Evolutionary conservation across 2,888 invertebrate species (phyloP).

Genomic region (Romanomermis culicivorax): DNA sequence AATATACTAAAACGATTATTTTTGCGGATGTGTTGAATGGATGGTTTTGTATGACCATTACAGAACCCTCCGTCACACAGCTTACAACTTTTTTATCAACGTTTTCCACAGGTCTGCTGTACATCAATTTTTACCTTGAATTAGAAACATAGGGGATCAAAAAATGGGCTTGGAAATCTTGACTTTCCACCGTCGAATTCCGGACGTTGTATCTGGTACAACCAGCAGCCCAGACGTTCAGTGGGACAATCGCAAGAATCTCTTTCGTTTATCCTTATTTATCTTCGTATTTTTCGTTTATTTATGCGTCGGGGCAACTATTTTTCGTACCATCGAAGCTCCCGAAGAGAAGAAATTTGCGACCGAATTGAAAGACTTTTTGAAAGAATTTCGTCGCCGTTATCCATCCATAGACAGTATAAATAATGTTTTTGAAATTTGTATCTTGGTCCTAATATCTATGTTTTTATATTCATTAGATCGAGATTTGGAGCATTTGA

Average conservation of each 20-base stretch:
- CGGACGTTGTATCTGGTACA: background rate
- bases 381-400: background rate
- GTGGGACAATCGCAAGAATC: background rate
- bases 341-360: constrained; percentile 44
- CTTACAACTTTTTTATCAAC: too few species aligned
- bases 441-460: background rate
- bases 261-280: background rate
- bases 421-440: constrained; percentile 15
- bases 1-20: too few species aligned
- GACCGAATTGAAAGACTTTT: constrained; percentile 36
- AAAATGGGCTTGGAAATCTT: constrained; percentile 3
- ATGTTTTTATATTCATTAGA: background rate
- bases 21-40: too few species aligned
- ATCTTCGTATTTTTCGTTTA: constrained; percentile 31
- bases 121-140: too few species aligned
- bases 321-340: constrained; percentile 57
- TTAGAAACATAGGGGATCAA: too few species aligned
- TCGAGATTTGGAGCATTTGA: constrained; percentile 40
- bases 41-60: too few species aligned
- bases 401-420: background rate
- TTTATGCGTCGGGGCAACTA: constrained; percentile 48
- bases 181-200: background rate
- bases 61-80: too few species aligned
- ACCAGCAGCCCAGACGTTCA: background rate
- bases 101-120: too few species aligned